These are phyloP conservation scores for Pavo muticus DNA, from an alignment of 2,113 vertebrate species.

Conservation along the genomic window DNA sequence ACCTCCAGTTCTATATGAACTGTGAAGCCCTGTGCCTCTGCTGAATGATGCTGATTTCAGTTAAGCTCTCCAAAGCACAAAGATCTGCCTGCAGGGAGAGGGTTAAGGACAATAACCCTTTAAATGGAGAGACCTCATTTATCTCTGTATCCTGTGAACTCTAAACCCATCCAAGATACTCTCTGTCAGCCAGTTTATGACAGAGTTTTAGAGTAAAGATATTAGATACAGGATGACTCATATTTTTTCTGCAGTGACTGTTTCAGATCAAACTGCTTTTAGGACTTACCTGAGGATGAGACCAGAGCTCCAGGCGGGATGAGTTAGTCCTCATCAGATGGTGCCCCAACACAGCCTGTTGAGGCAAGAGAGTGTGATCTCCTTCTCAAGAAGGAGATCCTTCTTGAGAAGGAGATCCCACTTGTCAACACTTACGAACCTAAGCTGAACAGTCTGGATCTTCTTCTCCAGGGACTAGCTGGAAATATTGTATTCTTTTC, in stretches of 20 bases:
- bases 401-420: not conserved
- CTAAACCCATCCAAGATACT: not conserved
- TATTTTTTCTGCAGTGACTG: not conserved
- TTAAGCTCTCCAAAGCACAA: not conserved
- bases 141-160: not conserved
- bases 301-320: not conserved
- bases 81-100: not conserved
- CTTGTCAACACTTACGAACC: not conserved
- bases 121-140: not conserved
- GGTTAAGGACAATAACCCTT: not conserved
- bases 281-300: not conserved
- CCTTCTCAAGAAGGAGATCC: not conserved
- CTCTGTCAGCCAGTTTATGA: not conserved
- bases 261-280: not conserved
- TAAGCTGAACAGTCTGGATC: not conserved
- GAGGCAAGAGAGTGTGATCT: not conserved
- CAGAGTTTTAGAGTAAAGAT: not conserved
- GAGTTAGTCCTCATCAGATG: not conserved
- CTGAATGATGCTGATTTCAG: not conserved
- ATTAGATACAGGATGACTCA: not conserved
- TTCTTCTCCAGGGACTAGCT: not conserved
- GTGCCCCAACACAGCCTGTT: fast-evolving
- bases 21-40: not conserved
- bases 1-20: not conserved
- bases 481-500: not conserved